Evolutionary conservation across 2,888 invertebrate species (phyloP), one percentile per base, ranked within the genome.

Genomic region (Stegophylla sp.): DNA sequence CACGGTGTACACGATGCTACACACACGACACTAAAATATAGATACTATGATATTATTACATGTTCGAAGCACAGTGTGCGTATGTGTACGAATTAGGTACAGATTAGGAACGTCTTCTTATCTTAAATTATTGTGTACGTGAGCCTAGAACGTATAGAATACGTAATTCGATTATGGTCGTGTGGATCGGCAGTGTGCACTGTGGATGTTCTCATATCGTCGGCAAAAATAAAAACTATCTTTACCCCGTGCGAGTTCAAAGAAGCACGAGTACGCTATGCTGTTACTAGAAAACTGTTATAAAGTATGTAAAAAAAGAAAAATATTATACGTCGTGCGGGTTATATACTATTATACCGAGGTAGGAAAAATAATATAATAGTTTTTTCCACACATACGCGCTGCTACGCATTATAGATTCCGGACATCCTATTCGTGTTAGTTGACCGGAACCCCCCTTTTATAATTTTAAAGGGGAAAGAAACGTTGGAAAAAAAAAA

Each of bases 361-460:
- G n/a, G n/a, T n/a, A 15, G 13, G n/a, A 76, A 53, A 63, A 43
- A 53, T 41, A 64, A 41, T 34, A 71, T 23, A 23, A 59, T 41
- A 0, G 3, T 73, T 73, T 69, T 41, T 72, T 74, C n/a, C 61
- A 51, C 41, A n/a, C 23, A 64, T 34, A 34, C 10, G 20, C 69
- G 9, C 51, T 53, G 61, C 26, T 45, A 77, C 77, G 67, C 69
- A n/a, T 77, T 77, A 28, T 41, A 77, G 69, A 69, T 45, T 77
- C 66, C 67, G 77, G 67, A 77, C 69, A 69, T 77, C 77, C 77
- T 77, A 28, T 59, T 10, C 20, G 59, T 45, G 69, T 45, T 56
- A 69, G 77, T 28, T 59, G 69, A 77, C 77, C 69, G 77, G 67
- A 77, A 77, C 77, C n/a, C 69, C 76, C 77, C 20, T 26, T 23